A percentile compares a stretch with the other conserved stretches of the same genome.
phyloP scores from a whole-genome alignment of 2,888 invertebrate species.

The Rhingia rostrata region DNA sequence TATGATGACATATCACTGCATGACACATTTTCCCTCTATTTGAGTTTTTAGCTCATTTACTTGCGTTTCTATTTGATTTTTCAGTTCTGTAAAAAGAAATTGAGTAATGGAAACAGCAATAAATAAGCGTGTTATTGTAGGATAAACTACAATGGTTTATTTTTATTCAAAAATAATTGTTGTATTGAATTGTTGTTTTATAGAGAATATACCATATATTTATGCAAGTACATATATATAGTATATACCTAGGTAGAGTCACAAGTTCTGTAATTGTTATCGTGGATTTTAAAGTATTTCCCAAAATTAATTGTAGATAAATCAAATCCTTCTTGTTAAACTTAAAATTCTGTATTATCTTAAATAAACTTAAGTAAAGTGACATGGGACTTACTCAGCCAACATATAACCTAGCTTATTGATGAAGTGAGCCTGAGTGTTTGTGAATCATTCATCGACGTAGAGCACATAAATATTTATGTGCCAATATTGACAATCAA shows the following conservation, averaged over 20 bases:
- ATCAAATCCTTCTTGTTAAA: too few relatives aligned
- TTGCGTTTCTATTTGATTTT: constrained; percentile 98
- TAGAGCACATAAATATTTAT: too few relatives aligned
- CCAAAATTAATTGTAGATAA: too few relatives aligned
- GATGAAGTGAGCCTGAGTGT: too few relatives aligned
- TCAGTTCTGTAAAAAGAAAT: constrained; percentile 92
- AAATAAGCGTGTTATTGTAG: constrained; percentile 83
- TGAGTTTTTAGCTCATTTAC: constrained; percentile 98
- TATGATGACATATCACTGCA: constrained; percentile 90
- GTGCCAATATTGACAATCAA: too few relatives aligned
- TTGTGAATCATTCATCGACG: too few relatives aligned
- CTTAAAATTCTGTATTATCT: too few relatives aligned
- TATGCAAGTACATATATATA: constrained; percentile 63
- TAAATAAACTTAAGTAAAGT: too few relatives aligned
- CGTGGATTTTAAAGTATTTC: constrained; percentile 23
- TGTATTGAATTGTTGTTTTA: constrained; percentile 74
- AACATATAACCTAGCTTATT: too few relatives aligned
- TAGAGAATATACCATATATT: constrained; percentile 67
- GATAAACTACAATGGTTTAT: constrained; percentile 81
- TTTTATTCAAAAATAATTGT: constrained; percentile 76
- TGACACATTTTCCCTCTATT: constrained; percentile 97
- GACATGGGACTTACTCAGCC: too few relatives aligned
- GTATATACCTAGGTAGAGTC: constrained; percentile 64
- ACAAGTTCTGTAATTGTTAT: constrained; percentile 62
- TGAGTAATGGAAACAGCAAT: constrained; percentile 83